These are phyloP conservation scores for Drosophila vallismaia DNA, from an alignment of 2,888 invertebrate species.

Conservation along the genomic window DNA sequence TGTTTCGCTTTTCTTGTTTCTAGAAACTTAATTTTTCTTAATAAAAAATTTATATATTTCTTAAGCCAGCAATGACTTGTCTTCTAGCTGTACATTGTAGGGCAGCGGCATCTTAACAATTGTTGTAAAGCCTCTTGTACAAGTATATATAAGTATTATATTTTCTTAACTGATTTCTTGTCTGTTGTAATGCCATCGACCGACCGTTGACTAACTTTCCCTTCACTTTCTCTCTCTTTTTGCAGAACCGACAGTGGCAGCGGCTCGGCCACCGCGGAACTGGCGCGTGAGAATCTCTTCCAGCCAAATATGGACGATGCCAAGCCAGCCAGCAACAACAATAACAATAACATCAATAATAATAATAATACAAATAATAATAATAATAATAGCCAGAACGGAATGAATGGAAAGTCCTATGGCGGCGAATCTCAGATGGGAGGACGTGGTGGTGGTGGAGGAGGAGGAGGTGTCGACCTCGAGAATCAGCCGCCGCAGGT, in stretches of 20 bases:
- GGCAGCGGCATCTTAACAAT: too few relatives aligned
- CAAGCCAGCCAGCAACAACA: conserved; percentile 65
- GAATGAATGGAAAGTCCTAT: not conserved
- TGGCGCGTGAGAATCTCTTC: conserved; percentile 83
- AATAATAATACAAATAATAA: not conserved
- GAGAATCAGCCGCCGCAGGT: conserved; percentile 65
- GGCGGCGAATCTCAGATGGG: not conserved
- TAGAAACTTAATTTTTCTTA: too few relatives aligned
- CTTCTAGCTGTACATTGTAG: too few relatives aligned
- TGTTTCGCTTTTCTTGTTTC: too few relatives aligned
- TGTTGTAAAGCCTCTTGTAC: not conserved
- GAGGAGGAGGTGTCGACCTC: conserved; percentile 65
- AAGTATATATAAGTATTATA: not conserved
- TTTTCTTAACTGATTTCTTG: not conserved
- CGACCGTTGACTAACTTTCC: conserved; percentile 70
- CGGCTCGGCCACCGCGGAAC: conserved; percentile 64
- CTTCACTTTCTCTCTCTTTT: conserved; percentile 70
- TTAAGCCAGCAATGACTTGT: too few relatives aligned
- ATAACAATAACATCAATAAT: conserved; percentile 6
- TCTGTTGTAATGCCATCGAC: conserved; percentile 19
- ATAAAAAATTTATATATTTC: too few relatives aligned
- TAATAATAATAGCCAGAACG: not conserved
- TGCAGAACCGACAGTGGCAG: conserved; percentile 76
- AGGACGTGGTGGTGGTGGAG: conserved; percentile 46
- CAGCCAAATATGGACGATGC: conserved; percentile 79